phyloP scores from a whole-genome alignment of 2,113 vertebrate species.

The Symphodus melops region DNA sequence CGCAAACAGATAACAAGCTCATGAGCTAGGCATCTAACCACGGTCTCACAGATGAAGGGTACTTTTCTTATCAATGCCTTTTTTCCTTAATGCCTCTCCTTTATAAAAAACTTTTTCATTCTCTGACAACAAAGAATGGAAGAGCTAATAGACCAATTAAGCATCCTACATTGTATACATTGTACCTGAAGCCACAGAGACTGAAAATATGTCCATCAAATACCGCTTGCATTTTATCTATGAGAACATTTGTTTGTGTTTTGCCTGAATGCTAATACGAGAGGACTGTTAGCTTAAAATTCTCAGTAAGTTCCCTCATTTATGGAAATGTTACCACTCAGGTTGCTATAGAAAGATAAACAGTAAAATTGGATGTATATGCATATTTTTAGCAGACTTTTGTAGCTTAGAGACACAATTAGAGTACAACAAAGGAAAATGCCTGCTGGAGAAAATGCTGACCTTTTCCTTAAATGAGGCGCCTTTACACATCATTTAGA shows the following conservation, averaged over 20 bases:
- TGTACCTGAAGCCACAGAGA: too few species aligned
- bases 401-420: slow-evolving; percentile 58
- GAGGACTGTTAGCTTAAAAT: neutral
- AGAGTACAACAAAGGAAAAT: slow-evolving; percentile 47
- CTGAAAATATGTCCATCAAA: neutral
- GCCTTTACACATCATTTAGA: slow-evolving; percentile 43
- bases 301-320: neutral
- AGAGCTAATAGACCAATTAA: too few species aligned
- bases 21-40: too few species aligned
- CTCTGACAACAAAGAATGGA: too few species aligned
- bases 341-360: slow-evolving; percentile 8
- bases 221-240: neutral
- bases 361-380: slow-evolving; percentile 41
- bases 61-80: too few species aligned
- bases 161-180: too few species aligned
- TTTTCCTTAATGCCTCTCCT: too few species aligned
- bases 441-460: slow-evolving; percentile 55
- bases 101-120: too few species aligned
- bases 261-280: neutral
- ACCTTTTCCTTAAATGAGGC: slow-evolving; percentile 71
- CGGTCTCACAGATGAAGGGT: too few species aligned
- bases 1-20: too few species aligned
- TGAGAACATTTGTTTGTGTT: neutral
- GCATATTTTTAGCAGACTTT: slow-evolving; percentile 20
- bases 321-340: slow-evolving; percentile 35